Conservation (phyloP, 1,140 invertebrate genomes). For the Lordiphosa mommai region DNA sequence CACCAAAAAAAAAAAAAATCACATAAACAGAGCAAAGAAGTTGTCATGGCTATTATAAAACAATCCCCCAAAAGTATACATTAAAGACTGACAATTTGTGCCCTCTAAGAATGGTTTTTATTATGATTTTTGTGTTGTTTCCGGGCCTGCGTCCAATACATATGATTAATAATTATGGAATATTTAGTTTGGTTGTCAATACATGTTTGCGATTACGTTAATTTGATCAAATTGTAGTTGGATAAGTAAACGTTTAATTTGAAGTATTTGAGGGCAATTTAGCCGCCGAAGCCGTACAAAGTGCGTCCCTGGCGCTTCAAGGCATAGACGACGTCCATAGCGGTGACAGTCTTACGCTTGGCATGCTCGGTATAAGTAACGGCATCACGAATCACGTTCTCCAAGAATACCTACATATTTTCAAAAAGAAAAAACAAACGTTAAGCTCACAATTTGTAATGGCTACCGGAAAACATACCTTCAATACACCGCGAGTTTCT, state of each 20-base stretch:
- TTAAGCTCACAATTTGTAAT: conserved; percentile 76
- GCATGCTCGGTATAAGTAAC: conserved; percentile 92
- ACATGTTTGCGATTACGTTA: conserved; percentile 36
- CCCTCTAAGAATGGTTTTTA: conserved; percentile 26
- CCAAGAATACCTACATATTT: conserved; percentile 86
- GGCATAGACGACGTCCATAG: conserved; percentile 93
- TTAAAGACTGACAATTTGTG: conserved; percentile 24
- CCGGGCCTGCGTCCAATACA: conserved; percentile 1
- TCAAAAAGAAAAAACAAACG: conserved; percentile 7
- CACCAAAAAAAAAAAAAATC: too few species aligned
- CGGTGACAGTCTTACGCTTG: conserved; percentile 90
- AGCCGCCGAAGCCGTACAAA: conserved; percentile 85
- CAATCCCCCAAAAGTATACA: conserved; percentile 4
- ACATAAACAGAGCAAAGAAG: too few species aligned
- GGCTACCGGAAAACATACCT: conserved; percentile 82
- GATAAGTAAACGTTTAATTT: conserved; percentile 12
- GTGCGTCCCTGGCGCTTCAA: conserved; percentile 90
- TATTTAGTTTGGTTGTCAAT: conserved; percentile 35
- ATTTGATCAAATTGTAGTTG: conserved; percentile 26
- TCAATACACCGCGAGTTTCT: conserved; percentile 86
- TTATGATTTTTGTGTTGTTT: background rate
- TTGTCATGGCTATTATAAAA: background rate
- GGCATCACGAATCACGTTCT: conserved; percentile 90
- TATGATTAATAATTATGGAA: conserved; percentile 52
- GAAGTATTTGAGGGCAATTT: conserved; percentile 62